Evolutionary conservation across 2,888 invertebrate species (phyloP), one percentile per base, ranked within the genome.

Genomic region (Netelia melanura): DNA sequence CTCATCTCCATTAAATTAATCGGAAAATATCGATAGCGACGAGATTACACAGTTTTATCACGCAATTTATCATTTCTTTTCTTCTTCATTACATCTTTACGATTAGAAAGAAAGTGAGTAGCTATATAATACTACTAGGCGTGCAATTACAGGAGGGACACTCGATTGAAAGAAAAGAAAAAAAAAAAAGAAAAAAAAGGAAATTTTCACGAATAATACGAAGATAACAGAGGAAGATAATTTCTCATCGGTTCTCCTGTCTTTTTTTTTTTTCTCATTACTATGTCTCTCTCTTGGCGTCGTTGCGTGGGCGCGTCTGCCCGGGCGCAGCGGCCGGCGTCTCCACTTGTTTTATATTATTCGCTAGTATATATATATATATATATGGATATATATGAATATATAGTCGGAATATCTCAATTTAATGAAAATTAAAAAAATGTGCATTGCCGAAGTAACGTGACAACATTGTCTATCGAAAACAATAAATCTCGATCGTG

Each of bases 281-380:
- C 85, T 84, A 84, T 81, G 83, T 81, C 75, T 70, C 54, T 83
- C 77, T 70, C 80, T 70, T 23, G 76, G 79, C 82, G 79, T 82
- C 75, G 72, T 30, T 85, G 90, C 90, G 90, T 91, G 91, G 91
- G 91, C 90, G 91, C 92, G 91, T 91, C 92, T 89, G 87, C 89
- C 85, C 88, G 64, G 87, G 89, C 89, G 86, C 87, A 88, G 86
- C 88, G 86, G 90, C 91, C 92, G 91, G 92, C 91, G 91, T 91
- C 91, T 91, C 91, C 91, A 91, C 89, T 89, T 86, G 86, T 88
- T 87, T 84, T 61, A 72, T 79, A 56, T 71, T 76, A 30, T 30
- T 62, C 61, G 58, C 64, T 64, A 21, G 43, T 21, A 44, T 38
- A 65, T 30, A n/a, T 17, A 58, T 58, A 17, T 25, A 48, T 21